Evolutionary conservation across 2,888 invertebrate species (phyloP).

Genomic region (Malacosoma neustria): DNA sequence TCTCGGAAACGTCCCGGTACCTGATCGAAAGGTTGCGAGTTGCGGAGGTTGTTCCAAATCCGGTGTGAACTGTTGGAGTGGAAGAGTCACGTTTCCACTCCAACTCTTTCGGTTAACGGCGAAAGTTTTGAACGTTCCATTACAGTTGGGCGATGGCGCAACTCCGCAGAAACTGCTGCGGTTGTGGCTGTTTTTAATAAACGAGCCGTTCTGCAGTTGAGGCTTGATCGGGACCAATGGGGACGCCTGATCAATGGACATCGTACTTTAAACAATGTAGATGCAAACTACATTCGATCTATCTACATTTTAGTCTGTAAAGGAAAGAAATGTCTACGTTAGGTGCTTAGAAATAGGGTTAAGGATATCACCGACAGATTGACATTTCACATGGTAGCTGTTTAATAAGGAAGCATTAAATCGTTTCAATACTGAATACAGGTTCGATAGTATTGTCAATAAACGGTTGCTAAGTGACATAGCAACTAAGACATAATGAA

Average conservation of each 20-base stretch:
- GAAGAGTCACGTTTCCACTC: slow-evolving; percentile 70
- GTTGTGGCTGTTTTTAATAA: slow-evolving; percentile 71
- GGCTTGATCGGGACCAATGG: slow-evolving; percentile 70
- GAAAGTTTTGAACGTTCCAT: slow-evolving; percentile 67
- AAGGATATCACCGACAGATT: slow-evolving; percentile 43
- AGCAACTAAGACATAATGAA: slow-evolving; percentile 37
- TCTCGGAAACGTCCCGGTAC: slow-evolving; percentile 68
- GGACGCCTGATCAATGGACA: slow-evolving; percentile 72
- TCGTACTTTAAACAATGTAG: slow-evolving; percentile 53
- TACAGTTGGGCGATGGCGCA: slow-evolving; percentile 57
- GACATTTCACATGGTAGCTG: slow-evolving; percentile 18
- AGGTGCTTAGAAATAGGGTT: slow-evolving; percentile 20
- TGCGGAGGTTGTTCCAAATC: slow-evolving; percentile 51
- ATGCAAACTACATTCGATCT: slow-evolving; percentile 41
- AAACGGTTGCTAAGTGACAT: slow-evolving; percentile 32
- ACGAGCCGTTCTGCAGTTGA: slow-evolving; percentile 65
- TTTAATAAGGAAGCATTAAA: background rate
- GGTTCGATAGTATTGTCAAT: slow-evolving; percentile 23
- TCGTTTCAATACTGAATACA: background rate
- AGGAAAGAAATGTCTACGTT: slow-evolving; percentile 46
- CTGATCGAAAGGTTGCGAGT: slow-evolving; percentile 65
- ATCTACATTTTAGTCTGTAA: slow-evolving; percentile 72
- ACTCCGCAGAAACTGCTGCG: slow-evolving; percentile 72
- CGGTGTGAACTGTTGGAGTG: slow-evolving; percentile 60
- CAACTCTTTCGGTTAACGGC: slow-evolving; percentile 70